These are phyloP conservation scores for Salvator merianae DNA, from an alignment of 2,113 vertebrate genomes.

Conservation along the genomic window DNA sequence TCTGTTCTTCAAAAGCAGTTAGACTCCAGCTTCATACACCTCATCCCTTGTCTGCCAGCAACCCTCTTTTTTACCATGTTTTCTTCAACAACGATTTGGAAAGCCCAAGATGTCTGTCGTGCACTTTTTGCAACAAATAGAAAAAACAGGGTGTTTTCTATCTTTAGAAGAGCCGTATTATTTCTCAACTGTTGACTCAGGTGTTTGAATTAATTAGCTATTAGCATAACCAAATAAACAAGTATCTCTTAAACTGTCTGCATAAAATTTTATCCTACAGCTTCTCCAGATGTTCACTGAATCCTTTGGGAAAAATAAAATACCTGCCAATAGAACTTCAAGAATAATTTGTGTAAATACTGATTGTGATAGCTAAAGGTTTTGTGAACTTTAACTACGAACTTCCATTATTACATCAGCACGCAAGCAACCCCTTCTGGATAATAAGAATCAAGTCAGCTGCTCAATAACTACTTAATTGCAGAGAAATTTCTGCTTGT, in stretches of 20 bases:
- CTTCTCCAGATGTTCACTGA: conserved; percentile 10
- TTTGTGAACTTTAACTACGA: conserved; percentile 1
- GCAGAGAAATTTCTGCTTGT: not conserved
- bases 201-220: conserved; percentile 21
- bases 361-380: not conserved
- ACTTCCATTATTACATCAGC: not conserved
- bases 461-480: not conserved
- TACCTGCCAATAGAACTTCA: not conserved
- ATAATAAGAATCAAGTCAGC: not conserved
- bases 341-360: not conserved
- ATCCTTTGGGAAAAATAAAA: conserved; percentile 22
- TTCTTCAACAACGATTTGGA: not conserved
- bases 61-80: not conserved
- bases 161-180: not conserved
- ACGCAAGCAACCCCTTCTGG: not conserved
- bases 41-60: not conserved
- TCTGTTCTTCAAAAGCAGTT: not conserved
- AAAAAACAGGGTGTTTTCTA: not conserved
- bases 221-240: conserved; percentile 31
- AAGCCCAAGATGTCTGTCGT: not conserved
- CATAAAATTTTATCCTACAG: conserved; percentile 26
- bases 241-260: conserved; percentile 9
- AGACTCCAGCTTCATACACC: not conserved
- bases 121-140: not conserved
- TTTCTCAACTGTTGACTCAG: conserved; percentile 20